Base-by-base conservation (phyloP, 92 coral and sea anemone genomes). In the Muricea muricata region DNA sequence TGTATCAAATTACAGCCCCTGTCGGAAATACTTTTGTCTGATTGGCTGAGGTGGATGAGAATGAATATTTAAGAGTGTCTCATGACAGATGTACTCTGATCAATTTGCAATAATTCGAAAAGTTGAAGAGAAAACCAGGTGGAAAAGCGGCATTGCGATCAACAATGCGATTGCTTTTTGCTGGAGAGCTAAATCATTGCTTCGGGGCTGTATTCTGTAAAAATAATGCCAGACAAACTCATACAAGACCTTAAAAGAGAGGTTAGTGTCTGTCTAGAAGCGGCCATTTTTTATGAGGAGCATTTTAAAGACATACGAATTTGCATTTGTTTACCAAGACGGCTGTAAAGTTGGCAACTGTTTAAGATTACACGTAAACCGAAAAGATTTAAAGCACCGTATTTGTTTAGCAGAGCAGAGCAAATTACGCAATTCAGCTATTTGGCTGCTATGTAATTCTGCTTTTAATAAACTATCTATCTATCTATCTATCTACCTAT, bases 41-140 rank as follows among this genome's bases (percentile, higher is more conserved):
- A n/a, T n/a, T n/a, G n/a, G n/a, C n/a, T n/a, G n/a, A n/a, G n/a
- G n/a, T n/a, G n/a, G n/a, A n/a, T n/a, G 13, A 15, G 18, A 48
- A 48, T 48, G 56, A 48, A 48, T 48, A 48, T 48, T 48, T 20
- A 48, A 48, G 12, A 48, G 1, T 48, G 20, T 48, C 56, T 39
- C 45, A 39, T 48, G 56, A 48, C 56, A 48, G 56, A 48, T 48
- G 56, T n/a, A n/a, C n/a, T n/a, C n/a, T n/a, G n/a, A n/a, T n/a
- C n/a, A n/a, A n/a, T n/a, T n/a, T n/a, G n/a, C n/a, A n/a, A n/a
- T n/a, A n/a, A n/a, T n/a, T n/a, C n/a, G n/a, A n/a, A n/a, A n/a
- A n/a, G n/a, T n/a, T n/a, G n/a, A n/a, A n/a, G n/a, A n/a, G n/a
- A 60, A 52, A 60, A 60, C 68, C 68, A 60, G 68, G 68, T 60